A percentile compares a stretch with the other conserved stretches of the same genome.
Evolutionary conservation across 2,888 invertebrate species (phyloP).

Genomic region (Pseudococcus viburni): DNA sequence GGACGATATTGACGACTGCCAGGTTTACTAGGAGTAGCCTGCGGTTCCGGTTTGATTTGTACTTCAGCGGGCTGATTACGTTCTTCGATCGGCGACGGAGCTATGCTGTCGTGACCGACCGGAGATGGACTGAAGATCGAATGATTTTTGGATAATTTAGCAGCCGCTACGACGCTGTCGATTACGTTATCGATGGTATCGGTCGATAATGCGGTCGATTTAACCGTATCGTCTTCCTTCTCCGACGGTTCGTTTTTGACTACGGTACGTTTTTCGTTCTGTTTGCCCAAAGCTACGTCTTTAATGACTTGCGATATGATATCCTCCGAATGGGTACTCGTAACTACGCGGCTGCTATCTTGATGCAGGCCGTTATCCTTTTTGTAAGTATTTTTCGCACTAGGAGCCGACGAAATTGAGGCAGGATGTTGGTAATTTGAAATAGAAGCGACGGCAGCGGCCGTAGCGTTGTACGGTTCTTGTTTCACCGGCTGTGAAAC

Average conservation of each 20-base stretch:
- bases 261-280: constrained; percentile 68
- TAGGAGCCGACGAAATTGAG: background rate
- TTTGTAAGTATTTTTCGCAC: constrained; percentile 17
- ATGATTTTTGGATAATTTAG: constrained; percentile 45
- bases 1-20: background rate
- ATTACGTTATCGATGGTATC: background rate
- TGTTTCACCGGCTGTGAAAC: background rate
- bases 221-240: background rate
- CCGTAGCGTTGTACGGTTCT: background rate
- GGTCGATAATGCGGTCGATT: background rate
- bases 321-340: constrained; percentile 67
- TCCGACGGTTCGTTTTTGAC: constrained; percentile 2
- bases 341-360: background rate
- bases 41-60: background rate
- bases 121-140: constrained; percentile 66
- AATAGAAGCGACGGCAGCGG: constrained; percentile 3
- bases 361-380: constrained; percentile 45
- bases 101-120: constrained; percentile 17
- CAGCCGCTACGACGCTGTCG: background rate
- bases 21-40: background rate
- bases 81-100: constrained; percentile 24
- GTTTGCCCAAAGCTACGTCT: constrained; percentile 68
- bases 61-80: background rate
- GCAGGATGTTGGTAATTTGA: constrained; percentile 29
- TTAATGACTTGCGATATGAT: constrained; percentile 68